These are phyloP conservation scores for Colletes collaris DNA, from an alignment of 2,888 invertebrate species.

Conservation along the genomic window DNA sequence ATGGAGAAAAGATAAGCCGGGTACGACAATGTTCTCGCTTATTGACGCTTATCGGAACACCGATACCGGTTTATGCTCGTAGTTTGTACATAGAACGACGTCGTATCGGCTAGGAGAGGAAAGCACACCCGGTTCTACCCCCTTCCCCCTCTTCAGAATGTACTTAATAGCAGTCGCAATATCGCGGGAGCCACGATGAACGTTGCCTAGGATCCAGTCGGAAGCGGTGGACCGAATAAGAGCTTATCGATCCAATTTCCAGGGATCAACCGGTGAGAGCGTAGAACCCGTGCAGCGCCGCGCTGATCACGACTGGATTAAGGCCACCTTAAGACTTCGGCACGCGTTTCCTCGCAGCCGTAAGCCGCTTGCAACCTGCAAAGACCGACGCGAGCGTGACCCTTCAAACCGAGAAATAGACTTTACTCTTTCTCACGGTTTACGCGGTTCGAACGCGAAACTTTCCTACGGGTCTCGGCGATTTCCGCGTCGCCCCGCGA, in stretches of 20 bases:
- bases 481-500: no score
- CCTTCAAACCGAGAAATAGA: no score
- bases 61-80: constrained; percentile 1
- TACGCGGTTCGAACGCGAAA: no score
- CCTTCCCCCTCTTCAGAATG: constrained; percentile 17
- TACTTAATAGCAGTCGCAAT: constrained; percentile 40
- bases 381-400: constrained; percentile 11
- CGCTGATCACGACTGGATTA: constrained; percentile 68
- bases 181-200: constrained; percentile 30
- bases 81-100: constrained; percentile 2
- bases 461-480: no score
- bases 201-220: constrained; percentile 29
- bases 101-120: background rate
- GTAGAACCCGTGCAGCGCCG: constrained; percentile 43
- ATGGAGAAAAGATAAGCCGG: constrained; percentile 15
- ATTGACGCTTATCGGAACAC: constrained; percentile 18
- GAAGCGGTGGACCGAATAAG: constrained; percentile 56
- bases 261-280: constrained; percentile 64
- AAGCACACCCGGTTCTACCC: background rate
- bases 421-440: no score
- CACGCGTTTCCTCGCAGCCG: constrained; percentile 55
- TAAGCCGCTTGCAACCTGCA: constrained; percentile 52
- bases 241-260: constrained; percentile 72
- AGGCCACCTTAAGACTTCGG: constrained; percentile 67
- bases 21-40: constrained; percentile 11